Evolutionary conservation across 2,113 vertebrate genomes (phyloP).

Genomic region (Rhynchomys soricoides): DNA sequence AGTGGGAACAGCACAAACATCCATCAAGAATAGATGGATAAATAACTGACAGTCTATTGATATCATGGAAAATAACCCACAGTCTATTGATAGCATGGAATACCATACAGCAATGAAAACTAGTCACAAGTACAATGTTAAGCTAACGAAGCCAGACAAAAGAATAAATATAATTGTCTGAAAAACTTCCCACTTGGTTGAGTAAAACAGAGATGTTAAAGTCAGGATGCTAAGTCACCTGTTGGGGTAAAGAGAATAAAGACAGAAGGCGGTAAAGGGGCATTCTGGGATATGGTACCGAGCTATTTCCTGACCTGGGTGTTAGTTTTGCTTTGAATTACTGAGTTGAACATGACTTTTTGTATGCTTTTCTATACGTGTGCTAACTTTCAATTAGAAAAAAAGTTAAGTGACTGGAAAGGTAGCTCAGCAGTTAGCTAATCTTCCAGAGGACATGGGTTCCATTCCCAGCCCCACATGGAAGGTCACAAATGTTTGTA

Average conservation of each 20-base stretch:
- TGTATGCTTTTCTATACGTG: not conserved
- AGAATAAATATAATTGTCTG: not conserved
- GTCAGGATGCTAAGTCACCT: not conserved
- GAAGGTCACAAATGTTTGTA: not conserved
- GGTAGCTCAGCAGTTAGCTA: not conserved
- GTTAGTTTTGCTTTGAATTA: not conserved
- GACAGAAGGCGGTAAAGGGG: not conserved
- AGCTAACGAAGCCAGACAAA: not conserved
- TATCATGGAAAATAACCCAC: not conserved
- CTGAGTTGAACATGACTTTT: not conserved
- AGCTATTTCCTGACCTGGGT: not conserved
- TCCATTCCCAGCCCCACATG: not conserved
- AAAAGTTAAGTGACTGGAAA: not conserved
- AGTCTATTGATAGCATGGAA: not conserved
- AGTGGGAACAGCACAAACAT: not conserved
- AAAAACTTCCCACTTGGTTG: not conserved
- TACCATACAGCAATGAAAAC: not conserved
- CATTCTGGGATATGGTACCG: not conserved
- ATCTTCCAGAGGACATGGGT: not conserved
- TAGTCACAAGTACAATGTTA: not conserved
- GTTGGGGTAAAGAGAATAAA: not conserved
- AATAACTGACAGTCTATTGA: not conserved
- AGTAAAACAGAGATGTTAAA: not conserved
- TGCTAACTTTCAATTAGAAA: slow-evolving; percentile 9
- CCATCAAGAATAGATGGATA: not conserved